Percentiles rank a stretch among this genome's conserved stretches.
phyloP scores from a whole-genome alignment of 2,113 vertebrate genomes.

The Gavia stellata region DNA sequence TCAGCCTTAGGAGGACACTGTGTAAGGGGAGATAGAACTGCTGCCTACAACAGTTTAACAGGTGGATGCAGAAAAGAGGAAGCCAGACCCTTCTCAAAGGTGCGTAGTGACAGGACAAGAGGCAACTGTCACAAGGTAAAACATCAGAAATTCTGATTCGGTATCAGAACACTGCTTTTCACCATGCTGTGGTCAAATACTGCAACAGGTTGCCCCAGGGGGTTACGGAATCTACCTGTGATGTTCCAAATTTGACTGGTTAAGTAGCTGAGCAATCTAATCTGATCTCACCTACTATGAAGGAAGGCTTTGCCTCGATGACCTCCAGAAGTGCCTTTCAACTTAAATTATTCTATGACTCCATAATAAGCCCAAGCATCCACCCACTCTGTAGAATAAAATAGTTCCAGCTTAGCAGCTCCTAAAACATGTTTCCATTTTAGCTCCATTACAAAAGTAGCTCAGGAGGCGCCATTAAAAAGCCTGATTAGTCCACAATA shows the following conservation, averaged over 20 bases:
- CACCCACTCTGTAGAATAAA: conserved; percentile 18
- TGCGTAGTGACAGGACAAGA: neutral
- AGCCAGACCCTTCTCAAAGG: neutral
- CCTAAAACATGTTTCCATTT: neutral
- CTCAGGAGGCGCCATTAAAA: neutral
- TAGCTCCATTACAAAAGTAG: neutral
- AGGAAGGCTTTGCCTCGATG: neutral
- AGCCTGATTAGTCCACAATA: neutral
- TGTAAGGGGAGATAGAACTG: neutral
- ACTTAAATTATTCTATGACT: neutral
- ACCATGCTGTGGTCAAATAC: neutral
- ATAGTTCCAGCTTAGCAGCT: neutral
- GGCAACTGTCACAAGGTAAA: neutral
- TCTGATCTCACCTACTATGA: conserved; percentile 4
- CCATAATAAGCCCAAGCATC: neutral
- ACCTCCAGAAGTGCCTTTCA: conserved; percentile 24
- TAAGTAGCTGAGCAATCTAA: conserved; percentile 3
- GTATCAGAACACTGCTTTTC: neutral
- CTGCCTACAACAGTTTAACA: neutral
- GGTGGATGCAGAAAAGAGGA: neutral
- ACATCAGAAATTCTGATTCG: neutral
- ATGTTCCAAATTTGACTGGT: neutral
- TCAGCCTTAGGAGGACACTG: neutral
- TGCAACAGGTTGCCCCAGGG: neutral
- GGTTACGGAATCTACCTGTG: neutral